A percentile compares a stretch with the other conserved stretches of the same genome.
These are phyloP conservation scores for Tipula unca DNA, from an alignment of 2,888 invertebrate genomes.

Conservation along the genomic window DNA sequence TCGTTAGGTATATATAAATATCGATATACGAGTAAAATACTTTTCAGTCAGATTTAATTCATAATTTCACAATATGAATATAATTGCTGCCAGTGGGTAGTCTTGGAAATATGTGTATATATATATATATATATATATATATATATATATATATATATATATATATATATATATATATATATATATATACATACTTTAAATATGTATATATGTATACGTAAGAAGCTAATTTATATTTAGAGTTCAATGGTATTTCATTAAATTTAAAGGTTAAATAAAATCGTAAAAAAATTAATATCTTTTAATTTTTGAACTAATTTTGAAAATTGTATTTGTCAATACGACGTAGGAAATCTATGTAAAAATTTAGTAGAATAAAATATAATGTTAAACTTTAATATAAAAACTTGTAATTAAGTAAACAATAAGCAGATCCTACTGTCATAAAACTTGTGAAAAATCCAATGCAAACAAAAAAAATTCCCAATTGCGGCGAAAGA, in stretches of 20 bases:
- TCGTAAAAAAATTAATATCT: too few relatives aligned
- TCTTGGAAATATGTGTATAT: neutral
- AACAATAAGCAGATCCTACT: too few relatives aligned
- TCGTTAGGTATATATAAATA: neutral
- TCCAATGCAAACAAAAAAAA: too few relatives aligned
- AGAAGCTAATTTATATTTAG: neutral
- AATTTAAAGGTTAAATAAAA: neutral
- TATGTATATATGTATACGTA: neutral
- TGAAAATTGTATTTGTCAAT: neutral
- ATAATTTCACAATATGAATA: neutral
- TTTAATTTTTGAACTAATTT: neutral
- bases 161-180: too few relatives aligned
- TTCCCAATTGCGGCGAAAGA: too few relatives aligned
- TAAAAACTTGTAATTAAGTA: too few relatives aligned
- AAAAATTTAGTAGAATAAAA: too few relatives aligned
- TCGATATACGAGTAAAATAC: neutral
- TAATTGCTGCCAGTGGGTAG: neutral
- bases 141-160: too few relatives aligned
- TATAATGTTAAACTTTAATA: too few relatives aligned
- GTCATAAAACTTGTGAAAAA: too few relatives aligned
- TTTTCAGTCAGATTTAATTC: neutral
- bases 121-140: too few relatives aligned
- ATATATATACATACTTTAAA: neutral
- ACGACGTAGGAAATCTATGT: neutral
- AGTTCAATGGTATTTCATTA: neutral